Evolutionary conservation across 2,113 vertebrate genomes (phyloP).

Genomic region (Pedetes capensis): DNA sequence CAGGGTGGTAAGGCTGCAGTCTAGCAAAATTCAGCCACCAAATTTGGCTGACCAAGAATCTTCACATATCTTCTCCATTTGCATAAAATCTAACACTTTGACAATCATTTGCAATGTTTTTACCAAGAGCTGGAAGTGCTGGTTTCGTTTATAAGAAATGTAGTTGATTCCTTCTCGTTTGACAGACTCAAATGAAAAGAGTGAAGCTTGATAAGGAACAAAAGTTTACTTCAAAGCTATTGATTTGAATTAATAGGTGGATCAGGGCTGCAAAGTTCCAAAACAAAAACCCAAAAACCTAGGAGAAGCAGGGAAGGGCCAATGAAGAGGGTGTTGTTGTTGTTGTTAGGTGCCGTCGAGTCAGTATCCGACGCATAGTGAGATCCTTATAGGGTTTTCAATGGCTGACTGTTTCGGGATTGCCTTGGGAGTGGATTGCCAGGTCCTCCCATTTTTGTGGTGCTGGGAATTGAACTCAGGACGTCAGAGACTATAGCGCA

Average conservation of each 20-base stretch:
- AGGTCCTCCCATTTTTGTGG: too few relatives aligned
- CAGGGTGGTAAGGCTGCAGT: too few relatives aligned
- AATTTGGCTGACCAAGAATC: neutral
- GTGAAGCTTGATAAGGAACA: neutral
- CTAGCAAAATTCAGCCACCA: neutral
- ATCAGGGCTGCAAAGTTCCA: neutral
- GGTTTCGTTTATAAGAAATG: constrained; percentile 5
- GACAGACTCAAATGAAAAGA: neutral
- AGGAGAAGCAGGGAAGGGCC: too few relatives aligned
- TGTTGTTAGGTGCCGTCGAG: too few relatives aligned
- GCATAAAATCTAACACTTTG: neutral
- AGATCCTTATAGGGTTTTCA: too few relatives aligned
- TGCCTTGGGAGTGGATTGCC: too few relatives aligned
- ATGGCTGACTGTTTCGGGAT: too few relatives aligned
- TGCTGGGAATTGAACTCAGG: too few relatives aligned
- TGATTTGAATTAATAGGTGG: constrained; percentile 4
- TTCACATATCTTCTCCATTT: neutral
- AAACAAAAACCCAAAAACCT: neutral
- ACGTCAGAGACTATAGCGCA: too few relatives aligned
- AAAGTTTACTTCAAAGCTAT: constrained; percentile 7
- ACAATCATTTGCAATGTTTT: neutral
- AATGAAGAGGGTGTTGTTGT: too few relatives aligned
- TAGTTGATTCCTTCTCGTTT: neutral
- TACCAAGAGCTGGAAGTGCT: neutral
- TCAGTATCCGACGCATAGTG: too few relatives aligned